Conservation (phyloP, 2,797 vertebrate genomes). For the Typhlichthys subterraneus region DNA sequence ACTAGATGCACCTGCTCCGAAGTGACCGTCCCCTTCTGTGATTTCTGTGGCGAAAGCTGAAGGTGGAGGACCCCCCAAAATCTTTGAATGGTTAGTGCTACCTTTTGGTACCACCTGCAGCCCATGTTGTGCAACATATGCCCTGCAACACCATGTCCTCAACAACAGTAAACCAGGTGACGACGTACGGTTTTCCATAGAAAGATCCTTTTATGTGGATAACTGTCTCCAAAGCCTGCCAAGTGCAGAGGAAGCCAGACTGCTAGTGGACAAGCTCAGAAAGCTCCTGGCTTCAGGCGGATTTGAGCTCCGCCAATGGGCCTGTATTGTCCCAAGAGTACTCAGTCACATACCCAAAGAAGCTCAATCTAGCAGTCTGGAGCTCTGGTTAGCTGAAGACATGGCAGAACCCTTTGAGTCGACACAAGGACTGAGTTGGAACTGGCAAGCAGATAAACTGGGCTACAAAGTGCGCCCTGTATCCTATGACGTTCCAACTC, state of each 20-base stretch:
- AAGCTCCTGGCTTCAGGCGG: background rate
- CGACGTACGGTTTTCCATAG: fast-evolving
- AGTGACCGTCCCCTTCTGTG: background rate
- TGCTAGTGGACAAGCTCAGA: background rate
- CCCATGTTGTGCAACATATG: constrained; percentile 11
- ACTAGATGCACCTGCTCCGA: too few species aligned
- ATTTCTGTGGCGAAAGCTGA: constrained; percentile 1
- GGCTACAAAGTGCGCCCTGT: constrained; percentile 8
- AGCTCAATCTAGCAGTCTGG: constrained; percentile 1
- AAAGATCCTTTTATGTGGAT: background rate
- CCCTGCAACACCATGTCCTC: background rate
- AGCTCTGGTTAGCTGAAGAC: constrained; percentile 3
- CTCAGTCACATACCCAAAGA: background rate
- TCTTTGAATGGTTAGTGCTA: background rate
- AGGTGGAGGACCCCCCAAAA: background rate
- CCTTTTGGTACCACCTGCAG: background rate
- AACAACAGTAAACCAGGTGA: background rate
- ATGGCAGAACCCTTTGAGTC: background rate
- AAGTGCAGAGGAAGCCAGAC: background rate
- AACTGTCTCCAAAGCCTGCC: constrained; percentile 9
- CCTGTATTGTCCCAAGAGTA: background rate
- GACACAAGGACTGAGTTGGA: background rate
- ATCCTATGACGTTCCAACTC: background rate
- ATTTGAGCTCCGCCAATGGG: background rate
- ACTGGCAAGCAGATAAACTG: constrained; percentile 7